Evolutionary conservation across 1,140 invertebrate species (phyloP).

Genomic region (Leucophenga varia): DNA sequence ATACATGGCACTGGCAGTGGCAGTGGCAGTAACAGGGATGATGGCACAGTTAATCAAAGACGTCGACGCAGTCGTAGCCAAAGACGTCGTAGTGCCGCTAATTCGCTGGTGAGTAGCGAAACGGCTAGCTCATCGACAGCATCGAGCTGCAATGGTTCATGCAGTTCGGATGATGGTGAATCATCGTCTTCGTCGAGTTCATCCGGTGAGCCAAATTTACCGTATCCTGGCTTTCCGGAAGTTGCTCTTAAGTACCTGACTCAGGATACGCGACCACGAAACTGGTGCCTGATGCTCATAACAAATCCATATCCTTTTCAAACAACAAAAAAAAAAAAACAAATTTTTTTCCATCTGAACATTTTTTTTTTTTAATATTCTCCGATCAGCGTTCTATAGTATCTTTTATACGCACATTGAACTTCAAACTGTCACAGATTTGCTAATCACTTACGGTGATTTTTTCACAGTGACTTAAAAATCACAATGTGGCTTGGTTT

Average conservation of each 20-base stretch:
- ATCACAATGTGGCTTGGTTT: too few species aligned
- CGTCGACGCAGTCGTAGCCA: conserved; percentile 14
- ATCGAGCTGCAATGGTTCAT: conserved; percentile 55
- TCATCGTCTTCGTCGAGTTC: conserved; percentile 60
- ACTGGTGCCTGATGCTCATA: conserved; percentile 91
- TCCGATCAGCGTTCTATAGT: too few species aligned
- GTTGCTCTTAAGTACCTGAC: conserved; percentile 80
- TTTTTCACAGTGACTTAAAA: too few species aligned
- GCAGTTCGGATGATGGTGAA: conserved; percentile 62
- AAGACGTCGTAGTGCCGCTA: not conserved
- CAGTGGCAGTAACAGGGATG: too few species aligned
- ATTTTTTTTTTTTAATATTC: too few species aligned
- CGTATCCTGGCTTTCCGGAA: conserved; percentile 86
- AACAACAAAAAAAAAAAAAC: conserved; percentile 16
- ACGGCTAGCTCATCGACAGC: conserved; percentile 34
- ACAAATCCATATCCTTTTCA: conserved; percentile 99
- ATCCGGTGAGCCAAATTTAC: conserved; percentile 68
- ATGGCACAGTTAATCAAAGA: too few species aligned
- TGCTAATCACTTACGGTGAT: too few species aligned
- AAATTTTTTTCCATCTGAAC: too few species aligned
- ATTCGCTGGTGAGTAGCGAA: not conserved
- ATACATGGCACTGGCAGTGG: conserved; percentile 18
- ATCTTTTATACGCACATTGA: too few species aligned
- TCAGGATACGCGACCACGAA: conserved; percentile 82
- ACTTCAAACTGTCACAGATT: too few species aligned